These are phyloP conservation scores for Ichneumoninae sp. DNA, from an alignment of 2,888 invertebrate species.

Conservation along the genomic window DNA sequence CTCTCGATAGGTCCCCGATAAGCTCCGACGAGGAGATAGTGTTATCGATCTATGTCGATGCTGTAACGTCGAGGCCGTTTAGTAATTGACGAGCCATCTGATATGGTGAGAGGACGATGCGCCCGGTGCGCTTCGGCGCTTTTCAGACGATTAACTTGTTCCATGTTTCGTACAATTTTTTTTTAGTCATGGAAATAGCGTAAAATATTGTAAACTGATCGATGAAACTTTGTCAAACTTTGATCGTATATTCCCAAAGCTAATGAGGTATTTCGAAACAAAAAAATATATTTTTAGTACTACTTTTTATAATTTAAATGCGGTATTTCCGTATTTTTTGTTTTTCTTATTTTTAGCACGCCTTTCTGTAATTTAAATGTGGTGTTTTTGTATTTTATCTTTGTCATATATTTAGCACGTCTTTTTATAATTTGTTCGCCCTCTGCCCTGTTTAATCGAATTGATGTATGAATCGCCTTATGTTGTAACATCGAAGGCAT, in stretches of 20 bases:
- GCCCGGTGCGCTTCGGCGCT: neutral
- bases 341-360: too few species aligned
- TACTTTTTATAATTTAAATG: too few species aligned
- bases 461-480: neutral
- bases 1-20: constrained; percentile 8
- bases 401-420: neutral
- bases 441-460: neutral
- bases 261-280: too few species aligned
- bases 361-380: too few species aligned
- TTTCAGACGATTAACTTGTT: neutral
- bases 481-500: too few species aligned
- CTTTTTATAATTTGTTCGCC: neutral
- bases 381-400: too few species aligned
- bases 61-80: neutral
- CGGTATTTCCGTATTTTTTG: too few species aligned
- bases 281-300: too few species aligned
- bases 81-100: constrained; percentile 6
- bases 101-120: neutral
- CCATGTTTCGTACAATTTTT: neutral
- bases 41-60: neutral
- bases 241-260: too few species aligned
- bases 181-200: neutral
- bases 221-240: too few species aligned
- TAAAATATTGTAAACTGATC: neutral
- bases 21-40: neutral